Evolutionary conservation across 2,113 vertebrate genomes (phyloP), one percentile per base, ranked within the genome.

Genomic region (Plecotus auritus): DNA sequence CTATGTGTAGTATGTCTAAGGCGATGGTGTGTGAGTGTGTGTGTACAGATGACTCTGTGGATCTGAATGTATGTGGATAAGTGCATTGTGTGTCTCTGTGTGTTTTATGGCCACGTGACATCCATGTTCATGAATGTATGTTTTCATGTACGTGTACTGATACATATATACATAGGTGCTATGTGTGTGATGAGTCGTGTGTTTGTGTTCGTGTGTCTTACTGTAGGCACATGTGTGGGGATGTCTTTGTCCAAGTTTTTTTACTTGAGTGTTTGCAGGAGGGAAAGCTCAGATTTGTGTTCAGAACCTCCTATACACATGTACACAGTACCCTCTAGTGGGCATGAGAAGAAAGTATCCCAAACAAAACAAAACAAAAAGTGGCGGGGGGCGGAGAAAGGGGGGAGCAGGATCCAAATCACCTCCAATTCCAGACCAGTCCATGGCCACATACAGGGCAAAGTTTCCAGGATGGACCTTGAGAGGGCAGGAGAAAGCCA

Each of bases 261-360:
- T 20, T 16, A 20, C 81, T 76, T 35, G 70, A 51, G 67, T 9
- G 40, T 88, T 95, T 56, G 32, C 11, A 1, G 13, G 59, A 13
- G 10, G 16, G 12, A 8, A 74, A 66, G 69, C 82, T 42, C 14
- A 23, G 88, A 47, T 85, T 64, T 82, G 51, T 2, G 40, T 35
- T 45, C 78, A n/a, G 40, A 59, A 35, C 37, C 56, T 64, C 12
- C 59, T 81, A 85, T 86, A 81, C 37, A 92, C 85, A 89, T 51
- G 95, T n/a, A 78, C 92, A 95, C 74, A 97, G 96, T 70, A 51
- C 96, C 96, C 96, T 91, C 97, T 85, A 89, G 97, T 94, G 97
- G 97, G 45, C 40, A 11, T 22, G 14, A 35, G 13, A 40, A 84
- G 88, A 95, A 95, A 80, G 40, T 22, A 73, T 7, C 47, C 49